A percentile compares a stretch with the other conserved stretches of the same genome.
Conservation (phyloP, 1,140 invertebrate genomes). For the Tetramorium simillimum region DNA sequence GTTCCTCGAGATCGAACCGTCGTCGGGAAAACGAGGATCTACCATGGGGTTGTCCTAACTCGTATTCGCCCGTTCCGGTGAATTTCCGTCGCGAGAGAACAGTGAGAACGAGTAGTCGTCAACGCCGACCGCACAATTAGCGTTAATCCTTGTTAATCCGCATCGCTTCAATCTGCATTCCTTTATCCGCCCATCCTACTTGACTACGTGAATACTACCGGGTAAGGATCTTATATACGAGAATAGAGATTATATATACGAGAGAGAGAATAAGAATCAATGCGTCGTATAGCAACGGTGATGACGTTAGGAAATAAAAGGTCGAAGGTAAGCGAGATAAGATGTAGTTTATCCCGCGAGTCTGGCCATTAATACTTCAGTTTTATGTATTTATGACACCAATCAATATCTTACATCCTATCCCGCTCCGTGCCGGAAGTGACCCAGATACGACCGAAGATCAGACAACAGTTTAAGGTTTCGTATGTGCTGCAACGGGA, state of each 20-base stretch:
- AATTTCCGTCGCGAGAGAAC: constrained; percentile 28
- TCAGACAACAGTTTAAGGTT: constrained; percentile 45
- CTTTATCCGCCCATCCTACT: constrained; percentile 74
- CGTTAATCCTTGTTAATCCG: constrained; percentile 80
- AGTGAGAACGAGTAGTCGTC: constrained; percentile 20
- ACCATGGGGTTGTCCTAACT: not conserved
- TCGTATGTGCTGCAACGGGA: constrained; percentile 21
- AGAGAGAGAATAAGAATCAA: constrained; percentile 14
- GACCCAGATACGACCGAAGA: constrained; percentile 49
- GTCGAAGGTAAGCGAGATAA: constrained; percentile 34
- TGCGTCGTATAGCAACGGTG: not conserved
- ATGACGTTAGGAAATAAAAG: not conserved
- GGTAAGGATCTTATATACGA: constrained; percentile 25
- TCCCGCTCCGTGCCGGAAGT: constrained; percentile 35
- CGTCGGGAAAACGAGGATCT: not conserved
- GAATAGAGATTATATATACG: not conserved
- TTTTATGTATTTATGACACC: constrained; percentile 45
- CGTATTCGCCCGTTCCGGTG: not conserved
- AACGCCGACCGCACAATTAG: constrained; percentile 77
- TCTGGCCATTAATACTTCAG: constrained; percentile 51
- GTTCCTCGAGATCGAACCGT: constrained; percentile 11
- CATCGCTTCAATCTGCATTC: constrained; percentile 80
- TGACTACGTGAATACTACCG: constrained; percentile 58
- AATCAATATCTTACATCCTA: constrained; percentile 57
- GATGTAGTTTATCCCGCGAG: constrained; percentile 34